Evolutionary conservation across 2,113 vertebrate genomes (phyloP).

Genomic region (Gracilinanus agilis): DNA sequence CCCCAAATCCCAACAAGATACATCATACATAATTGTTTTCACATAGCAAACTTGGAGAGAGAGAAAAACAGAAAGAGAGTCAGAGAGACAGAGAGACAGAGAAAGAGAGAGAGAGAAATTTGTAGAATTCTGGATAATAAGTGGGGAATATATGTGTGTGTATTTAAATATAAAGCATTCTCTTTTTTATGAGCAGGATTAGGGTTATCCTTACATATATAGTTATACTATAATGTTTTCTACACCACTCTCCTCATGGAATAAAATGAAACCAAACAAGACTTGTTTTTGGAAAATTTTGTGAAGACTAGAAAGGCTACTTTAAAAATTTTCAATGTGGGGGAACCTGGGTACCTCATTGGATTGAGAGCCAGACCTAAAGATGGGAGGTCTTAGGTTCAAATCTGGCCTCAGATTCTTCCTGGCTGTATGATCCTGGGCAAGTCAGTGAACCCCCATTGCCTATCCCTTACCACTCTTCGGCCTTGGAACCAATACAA

Average conservation of each 20-base stretch:
- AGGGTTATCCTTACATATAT: background rate
- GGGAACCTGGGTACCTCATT: too few relatives aligned
- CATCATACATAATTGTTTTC: constrained; percentile 52
- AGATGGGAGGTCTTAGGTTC: too few relatives aligned
- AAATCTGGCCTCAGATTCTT: too few relatives aligned
- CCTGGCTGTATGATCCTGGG: too few relatives aligned
- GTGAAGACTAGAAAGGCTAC: background rate
- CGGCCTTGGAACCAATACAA: too few relatives aligned
- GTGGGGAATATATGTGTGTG: too few relatives aligned
- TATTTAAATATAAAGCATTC: too few relatives aligned
- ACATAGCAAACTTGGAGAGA: constrained; percentile 53
- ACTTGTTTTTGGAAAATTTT: background rate
- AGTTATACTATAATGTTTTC: background rate
- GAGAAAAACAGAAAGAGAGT: constrained; percentile 31
- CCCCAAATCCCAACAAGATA: constrained; percentile 77
- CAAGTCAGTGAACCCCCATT: too few relatives aligned
- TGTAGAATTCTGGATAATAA: background rate
- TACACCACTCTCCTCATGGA: background rate
- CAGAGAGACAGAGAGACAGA: too few relatives aligned
- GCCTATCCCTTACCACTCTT: too few relatives aligned
- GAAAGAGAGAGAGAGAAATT: constrained; percentile 4
- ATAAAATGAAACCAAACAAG: background rate
- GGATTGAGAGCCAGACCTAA: too few relatives aligned
- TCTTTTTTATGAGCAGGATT: background rate
- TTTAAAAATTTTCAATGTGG: too few relatives aligned